phyloP scores from a whole-genome alignment of 2,888 invertebrate species.

The Phytoseiulus persimilis region DNA sequence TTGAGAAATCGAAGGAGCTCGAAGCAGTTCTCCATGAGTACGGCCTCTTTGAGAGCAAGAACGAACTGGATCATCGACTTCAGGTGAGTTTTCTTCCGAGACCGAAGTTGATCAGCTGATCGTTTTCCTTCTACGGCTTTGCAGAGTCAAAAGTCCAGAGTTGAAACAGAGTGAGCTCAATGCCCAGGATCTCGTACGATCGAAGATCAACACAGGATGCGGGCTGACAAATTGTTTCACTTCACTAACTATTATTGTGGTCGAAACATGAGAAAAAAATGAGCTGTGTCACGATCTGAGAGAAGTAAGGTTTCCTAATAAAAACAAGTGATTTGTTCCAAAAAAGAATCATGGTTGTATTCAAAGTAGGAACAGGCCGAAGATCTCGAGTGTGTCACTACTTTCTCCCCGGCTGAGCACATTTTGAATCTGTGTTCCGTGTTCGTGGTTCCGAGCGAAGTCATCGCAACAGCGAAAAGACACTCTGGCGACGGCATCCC shows the following conservation, averaged over 20 bases:
- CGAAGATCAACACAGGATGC: neutral
- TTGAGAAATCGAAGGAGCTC: slow-evolving; percentile 66
- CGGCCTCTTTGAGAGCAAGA: slow-evolving; percentile 81
- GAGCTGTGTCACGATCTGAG: neutral
- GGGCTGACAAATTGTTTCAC: neutral
- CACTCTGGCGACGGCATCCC: too few relatives aligned
- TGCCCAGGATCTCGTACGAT: neutral
- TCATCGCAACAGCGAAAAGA: too few relatives aligned
- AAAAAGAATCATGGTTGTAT: neutral
- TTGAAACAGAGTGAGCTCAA: neutral
- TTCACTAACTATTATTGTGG: neutral
- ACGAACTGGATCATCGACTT: slow-evolving; percentile 72
- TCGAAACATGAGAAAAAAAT: neutral
- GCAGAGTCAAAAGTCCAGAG: neutral
- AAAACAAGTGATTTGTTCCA: neutral
- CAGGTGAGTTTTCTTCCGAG: neutral
- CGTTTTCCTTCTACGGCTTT: neutral
- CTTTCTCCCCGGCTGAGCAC: neutral
- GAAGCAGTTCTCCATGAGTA: slow-evolving; percentile 68
- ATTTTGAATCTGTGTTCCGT: neutral
- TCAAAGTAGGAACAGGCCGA: neutral
- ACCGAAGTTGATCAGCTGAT: neutral
- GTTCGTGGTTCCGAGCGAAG: neutral
- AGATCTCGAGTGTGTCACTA: neutral
- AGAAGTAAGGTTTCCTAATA: neutral